These are phyloP conservation scores for Baronia brevicornis DNA, from an alignment of 2,888 invertebrate genomes.

Conservation along the genomic window DNA sequence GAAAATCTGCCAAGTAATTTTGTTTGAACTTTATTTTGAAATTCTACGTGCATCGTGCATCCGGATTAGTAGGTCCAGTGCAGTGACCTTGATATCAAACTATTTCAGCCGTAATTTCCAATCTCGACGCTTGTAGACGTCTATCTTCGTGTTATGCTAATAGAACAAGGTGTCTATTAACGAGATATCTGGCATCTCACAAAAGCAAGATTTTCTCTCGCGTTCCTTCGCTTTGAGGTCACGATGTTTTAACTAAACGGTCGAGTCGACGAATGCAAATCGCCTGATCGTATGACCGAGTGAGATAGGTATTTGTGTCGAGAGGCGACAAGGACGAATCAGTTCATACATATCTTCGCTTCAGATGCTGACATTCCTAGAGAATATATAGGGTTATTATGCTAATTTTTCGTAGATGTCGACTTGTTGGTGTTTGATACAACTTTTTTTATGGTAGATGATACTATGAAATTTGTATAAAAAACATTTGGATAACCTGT, in stretches of 20 bases:
- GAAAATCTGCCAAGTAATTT: too few species aligned
- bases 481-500: too few species aligned
- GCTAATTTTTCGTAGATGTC: too few species aligned
- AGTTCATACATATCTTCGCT: conserved; percentile 6
- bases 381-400: too few species aligned
- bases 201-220: conserved; percentile 35
- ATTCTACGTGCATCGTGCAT: too few species aligned
- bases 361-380: too few species aligned
- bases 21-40: too few species aligned
- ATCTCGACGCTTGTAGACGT: conserved; percentile 1
- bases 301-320: conserved; percentile 34
- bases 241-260: conserved; percentile 21
- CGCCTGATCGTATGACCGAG: conserved; percentile 29
- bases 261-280: conserved; percentile 34
- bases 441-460: too few species aligned
- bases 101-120: conserved; percentile 4
- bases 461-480: too few species aligned
- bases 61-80: too few species aligned
- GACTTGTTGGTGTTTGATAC: too few species aligned
- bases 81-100: conserved; percentile 13
- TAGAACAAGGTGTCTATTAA: conserved; percentile 15
- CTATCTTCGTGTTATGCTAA: conserved; percentile 13
- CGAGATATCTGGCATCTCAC: conserved; percentile 18
- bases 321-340: conserved; percentile 35
- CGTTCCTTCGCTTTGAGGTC: conserved; percentile 37